Percentiles rank a stretch among this genome's conserved stretches.
phyloP scores from a whole-genome alignment of 1,140 invertebrate genomes.

The Leptopilina boulardi region DNA sequence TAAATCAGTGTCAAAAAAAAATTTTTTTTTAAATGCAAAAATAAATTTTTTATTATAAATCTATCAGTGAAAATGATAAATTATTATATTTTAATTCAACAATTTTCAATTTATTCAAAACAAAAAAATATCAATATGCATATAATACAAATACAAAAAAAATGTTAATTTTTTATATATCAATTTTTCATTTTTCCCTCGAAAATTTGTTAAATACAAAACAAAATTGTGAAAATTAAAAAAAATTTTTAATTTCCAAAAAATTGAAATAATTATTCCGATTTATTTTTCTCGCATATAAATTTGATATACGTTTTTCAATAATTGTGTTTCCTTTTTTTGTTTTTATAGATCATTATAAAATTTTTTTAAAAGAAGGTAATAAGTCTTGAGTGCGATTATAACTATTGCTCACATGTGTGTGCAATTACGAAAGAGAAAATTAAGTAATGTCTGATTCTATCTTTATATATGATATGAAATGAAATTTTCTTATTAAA shows the following conservation, averaged over 20 bases:
- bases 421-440: neutral
- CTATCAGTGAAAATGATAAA: neutral
- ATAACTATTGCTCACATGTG: neutral
- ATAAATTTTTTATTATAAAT: neutral
- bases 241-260: too few species aligned
- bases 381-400: neutral
- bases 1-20: too few species aligned
- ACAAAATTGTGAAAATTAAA: too few species aligned
- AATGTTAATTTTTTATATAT: too few species aligned
- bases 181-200: too few species aligned
- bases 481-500: neutral
- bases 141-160: too few species aligned
- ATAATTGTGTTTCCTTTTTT: neutral
- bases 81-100: neutral
- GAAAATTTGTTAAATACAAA: too few species aligned
- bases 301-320: too few species aligned
- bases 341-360: too few species aligned
- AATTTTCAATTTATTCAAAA: constrained; percentile 11
- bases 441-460: neutral
- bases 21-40: neutral
- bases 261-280: too few species aligned
- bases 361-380: neutral
- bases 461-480: neutral
- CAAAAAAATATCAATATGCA: too few species aligned
- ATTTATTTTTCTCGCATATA: too few species aligned